Conservation (phyloP, 1,140 invertebrate species). For the Pomacea maculata region DNA sequence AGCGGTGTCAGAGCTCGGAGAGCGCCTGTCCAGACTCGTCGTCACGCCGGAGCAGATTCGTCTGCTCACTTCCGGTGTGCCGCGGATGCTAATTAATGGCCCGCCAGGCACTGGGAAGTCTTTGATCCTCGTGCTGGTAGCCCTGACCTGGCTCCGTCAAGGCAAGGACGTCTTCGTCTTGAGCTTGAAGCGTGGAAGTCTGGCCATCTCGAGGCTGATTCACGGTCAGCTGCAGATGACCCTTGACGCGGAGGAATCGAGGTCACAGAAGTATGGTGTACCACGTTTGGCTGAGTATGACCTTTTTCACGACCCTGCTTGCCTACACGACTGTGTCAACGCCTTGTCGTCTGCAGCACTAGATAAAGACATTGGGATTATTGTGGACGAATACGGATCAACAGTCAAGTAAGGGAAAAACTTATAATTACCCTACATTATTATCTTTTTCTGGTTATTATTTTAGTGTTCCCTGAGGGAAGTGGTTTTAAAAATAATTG, state of each 20-base stretch:
- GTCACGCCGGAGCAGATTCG: not conserved
- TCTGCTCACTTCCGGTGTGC: not conserved
- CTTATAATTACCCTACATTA: too few species aligned
- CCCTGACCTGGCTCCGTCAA: not conserved
- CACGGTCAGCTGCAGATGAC: not conserved
- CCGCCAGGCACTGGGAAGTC: conserved; percentile 1
- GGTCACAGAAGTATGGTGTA: not conserved
- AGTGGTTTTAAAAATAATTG: too few species aligned
- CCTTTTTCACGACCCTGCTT: not conserved
- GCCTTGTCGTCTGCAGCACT: not conserved
- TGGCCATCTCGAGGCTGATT: not conserved
- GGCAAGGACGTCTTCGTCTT: not conserved
- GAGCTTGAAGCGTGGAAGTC: not conserved
- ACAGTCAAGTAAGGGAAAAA: too few species aligned
- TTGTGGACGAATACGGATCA: not conserved
- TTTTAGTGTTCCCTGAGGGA: too few species aligned
- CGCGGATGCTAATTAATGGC: not conserved
- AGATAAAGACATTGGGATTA: not conserved
- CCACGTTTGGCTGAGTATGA: not conserved
- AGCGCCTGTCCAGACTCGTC: not conserved
- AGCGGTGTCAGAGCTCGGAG: not conserved
- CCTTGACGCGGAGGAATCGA: not conserved
- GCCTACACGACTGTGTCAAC: too few species aligned
- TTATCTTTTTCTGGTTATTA: too few species aligned
- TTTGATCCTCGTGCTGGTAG: not conserved